Evolutionary conservation across 1,140 invertebrate genomes (phyloP).

Genomic region (Globodera ellingtonae): DNA sequence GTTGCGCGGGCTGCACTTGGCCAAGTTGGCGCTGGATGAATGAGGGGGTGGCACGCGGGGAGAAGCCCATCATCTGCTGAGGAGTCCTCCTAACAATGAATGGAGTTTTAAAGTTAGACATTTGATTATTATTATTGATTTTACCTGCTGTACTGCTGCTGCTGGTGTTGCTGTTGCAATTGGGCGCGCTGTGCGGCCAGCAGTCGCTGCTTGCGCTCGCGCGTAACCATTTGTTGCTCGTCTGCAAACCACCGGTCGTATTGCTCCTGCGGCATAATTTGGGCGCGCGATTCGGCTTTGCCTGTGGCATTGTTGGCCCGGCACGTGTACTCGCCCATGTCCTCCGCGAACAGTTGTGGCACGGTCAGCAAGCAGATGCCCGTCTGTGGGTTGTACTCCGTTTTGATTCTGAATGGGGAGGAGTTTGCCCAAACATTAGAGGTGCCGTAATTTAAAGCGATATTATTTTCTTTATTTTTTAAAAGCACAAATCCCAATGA

Average conservation of each 20-base stretch:
- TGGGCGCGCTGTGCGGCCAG: conserved; percentile 23
- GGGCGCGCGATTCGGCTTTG: conserved; percentile 48
- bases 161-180: conserved; percentile 32
- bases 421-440: conserved; percentile 58
- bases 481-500: no score
- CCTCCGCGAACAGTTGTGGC: conserved; percentile 61
- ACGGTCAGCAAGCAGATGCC: conserved; percentile 60
- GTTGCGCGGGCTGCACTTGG: conserved; percentile 25
- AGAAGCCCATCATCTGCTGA: not conserved
- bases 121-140: not conserved
- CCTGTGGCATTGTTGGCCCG: conserved; percentile 83
- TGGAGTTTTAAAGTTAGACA: no score
- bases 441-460: no score
- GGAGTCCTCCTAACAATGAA: conserved; percentile 1
- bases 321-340: conserved; percentile 75
- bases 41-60: conserved; percentile 22
- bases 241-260: conserved; percentile 61
- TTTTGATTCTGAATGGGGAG: conserved; percentile 44
- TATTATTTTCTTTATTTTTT: no score
- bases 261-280: conserved; percentile 53
- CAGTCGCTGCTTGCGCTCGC: conserved; percentile 55
- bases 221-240: conserved; percentile 52
- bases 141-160: conserved; percentile 5
- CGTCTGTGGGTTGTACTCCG: conserved; percentile 69
- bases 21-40: conserved; percentile 38